These are phyloP conservation scores for Adelges cooleyi DNA, from an alignment of 1,140 invertebrate genomes.

Conservation along the genomic window DNA sequence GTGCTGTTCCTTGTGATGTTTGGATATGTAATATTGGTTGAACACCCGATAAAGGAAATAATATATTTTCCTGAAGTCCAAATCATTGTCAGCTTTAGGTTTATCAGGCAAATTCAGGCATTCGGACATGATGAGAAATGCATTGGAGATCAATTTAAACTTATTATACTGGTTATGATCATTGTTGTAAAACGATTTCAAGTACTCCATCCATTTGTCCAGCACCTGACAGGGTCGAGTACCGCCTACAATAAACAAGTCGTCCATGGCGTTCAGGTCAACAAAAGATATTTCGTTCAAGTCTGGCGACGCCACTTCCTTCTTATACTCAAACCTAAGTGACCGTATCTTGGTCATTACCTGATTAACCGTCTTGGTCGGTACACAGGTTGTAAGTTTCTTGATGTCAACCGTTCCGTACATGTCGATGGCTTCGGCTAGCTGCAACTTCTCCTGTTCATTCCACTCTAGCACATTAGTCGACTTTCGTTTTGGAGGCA, in stretches of 20 bases:
- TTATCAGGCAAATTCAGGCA: background rate
- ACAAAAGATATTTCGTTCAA: background rate
- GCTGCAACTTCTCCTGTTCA: background rate
- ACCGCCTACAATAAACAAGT: background rate
- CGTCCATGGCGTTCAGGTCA: background rate
- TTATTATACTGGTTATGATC: background rate
- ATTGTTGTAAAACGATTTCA: background rate
- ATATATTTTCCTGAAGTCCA: slow-evolving; percentile 10
- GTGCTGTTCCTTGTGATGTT: background rate
- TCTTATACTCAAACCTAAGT: background rate
- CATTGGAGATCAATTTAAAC: slow-evolving; percentile 9
- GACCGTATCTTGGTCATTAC: background rate
- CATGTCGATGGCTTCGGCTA: slow-evolving; percentile 19
- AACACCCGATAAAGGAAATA: slow-evolving; percentile 5
- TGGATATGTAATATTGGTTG: background rate
- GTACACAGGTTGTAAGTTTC: background rate
- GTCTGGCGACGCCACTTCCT: background rate
- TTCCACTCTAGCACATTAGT: too few species aligned
- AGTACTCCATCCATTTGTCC: slow-evolving; percentile 1
- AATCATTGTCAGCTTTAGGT: background rate
- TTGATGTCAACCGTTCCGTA: background rate
- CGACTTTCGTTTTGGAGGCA: too few species aligned
- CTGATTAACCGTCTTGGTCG: background rate
- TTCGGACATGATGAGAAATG: slow-evolving; percentile 13
- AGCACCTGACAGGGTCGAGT: background rate